phyloP scores from a whole-genome alignment of 1,140 invertebrate species.

The Drosophila lacertosa region DNA sequence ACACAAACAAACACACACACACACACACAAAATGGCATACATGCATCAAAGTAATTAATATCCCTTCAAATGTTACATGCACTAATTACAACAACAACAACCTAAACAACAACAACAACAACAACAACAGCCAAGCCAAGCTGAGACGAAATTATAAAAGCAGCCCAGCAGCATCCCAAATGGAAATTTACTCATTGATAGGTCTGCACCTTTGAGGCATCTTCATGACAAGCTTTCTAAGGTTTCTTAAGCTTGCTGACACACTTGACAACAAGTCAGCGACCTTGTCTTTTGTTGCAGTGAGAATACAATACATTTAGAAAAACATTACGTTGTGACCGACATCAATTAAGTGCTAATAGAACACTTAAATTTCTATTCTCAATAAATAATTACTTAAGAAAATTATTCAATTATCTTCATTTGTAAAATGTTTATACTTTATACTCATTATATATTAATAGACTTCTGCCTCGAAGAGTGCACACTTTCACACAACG shows the following conservation, averaged over 20 bases:
- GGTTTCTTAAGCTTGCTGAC: no score
- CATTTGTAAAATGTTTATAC: no score
- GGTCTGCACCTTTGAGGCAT: no score
- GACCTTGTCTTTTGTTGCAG: neutral
- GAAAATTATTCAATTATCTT: no score
- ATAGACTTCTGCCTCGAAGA: no score
- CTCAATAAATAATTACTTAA: no score
- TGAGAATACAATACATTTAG: no score
- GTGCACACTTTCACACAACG: neutral
- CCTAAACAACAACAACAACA: constrained; percentile 33
- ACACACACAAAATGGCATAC: constrained; percentile 19
- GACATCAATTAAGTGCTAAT: no score
- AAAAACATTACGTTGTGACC: no score
- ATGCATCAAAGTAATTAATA: constrained; percentile 78
- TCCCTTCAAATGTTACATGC: constrained; percentile 76
- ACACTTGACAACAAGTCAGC: constrained; percentile 6
- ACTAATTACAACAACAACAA: constrained; percentile 71
- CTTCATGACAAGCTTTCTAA: no score
- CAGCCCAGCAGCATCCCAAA: constrained; percentile 14
- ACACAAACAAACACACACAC: constrained; percentile 35
- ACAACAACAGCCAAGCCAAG: constrained; percentile 11
- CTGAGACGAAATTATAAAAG: constrained; percentile 41
- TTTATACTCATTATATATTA: no score
- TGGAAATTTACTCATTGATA: neutral
- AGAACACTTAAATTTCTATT: no score